These are phyloP conservation scores for Macrosoma leucophasiata DNA, from an alignment of 2,888 invertebrate genomes.

Conservation along the genomic window DNA sequence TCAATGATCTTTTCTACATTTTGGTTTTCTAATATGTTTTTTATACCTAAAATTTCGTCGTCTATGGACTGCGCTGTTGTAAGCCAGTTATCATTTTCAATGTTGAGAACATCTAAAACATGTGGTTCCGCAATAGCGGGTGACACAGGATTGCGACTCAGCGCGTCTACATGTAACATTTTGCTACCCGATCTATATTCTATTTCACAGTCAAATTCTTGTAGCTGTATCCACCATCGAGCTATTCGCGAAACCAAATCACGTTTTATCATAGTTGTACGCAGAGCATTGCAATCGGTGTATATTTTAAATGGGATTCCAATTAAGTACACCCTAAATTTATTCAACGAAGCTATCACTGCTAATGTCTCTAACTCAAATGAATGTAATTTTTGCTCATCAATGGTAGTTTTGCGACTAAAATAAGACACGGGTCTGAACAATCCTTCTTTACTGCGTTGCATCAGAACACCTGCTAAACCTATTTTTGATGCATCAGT, in stretches of 20 bases:
- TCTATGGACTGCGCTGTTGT: too few species aligned
- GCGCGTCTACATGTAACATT: conserved; percentile 36
- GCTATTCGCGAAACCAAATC: conserved; percentile 32
- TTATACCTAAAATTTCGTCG: too few species aligned
- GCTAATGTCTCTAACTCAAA: conserved; percentile 29
- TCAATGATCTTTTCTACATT: too few species aligned
- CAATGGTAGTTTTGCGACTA: conserved; percentile 25
- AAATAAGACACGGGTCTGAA: conserved; percentile 27
- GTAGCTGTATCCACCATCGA: conserved; percentile 33
- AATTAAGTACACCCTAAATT: conserved; percentile 30
- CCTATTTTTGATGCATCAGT: conserved; percentile 34
- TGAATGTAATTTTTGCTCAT: conserved; percentile 22
- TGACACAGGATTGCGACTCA: conserved; percentile 18
- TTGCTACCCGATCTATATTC: conserved; percentile 31
- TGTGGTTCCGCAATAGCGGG: background rate
- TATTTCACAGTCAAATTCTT: conserved; percentile 33
- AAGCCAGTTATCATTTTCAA: too few species aligned
- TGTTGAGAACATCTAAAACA: too few species aligned
- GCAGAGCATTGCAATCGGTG: conserved; percentile 33
- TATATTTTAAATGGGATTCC: conserved; percentile 23
- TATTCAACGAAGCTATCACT: conserved; percentile 29
- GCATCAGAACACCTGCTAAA: conserved; percentile 32
- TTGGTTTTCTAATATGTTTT: too few species aligned
- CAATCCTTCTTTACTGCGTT: conserved; percentile 16
- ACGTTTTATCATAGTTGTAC: conserved; percentile 29